These are phyloP conservation scores for Rhopalosiphum maidis DNA, from an alignment of 1,140 invertebrate genomes.

Conservation along the genomic window DNA sequence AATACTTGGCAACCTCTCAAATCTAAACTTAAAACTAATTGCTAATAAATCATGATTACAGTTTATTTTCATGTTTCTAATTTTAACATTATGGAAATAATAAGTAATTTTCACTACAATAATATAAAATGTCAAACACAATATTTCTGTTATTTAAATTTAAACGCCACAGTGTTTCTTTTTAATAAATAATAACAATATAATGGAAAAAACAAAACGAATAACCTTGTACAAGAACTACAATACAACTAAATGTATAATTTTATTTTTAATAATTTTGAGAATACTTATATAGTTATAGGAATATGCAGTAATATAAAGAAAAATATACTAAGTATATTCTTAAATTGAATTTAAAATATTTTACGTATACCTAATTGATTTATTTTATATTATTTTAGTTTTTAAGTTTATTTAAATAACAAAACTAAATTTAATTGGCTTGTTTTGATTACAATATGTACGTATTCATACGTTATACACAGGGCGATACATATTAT, in stretches of 20 bases:
- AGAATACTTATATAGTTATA: background rate
- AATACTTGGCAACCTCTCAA: background rate
- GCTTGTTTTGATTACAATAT: too few relatives aligned
- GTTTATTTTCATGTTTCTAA: background rate
- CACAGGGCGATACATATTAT: too few relatives aligned
- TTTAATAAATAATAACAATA: background rate
- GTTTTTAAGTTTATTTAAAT: too few relatives aligned
- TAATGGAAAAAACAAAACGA: background rate
- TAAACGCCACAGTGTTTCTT: background rate
- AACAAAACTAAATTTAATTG: too few relatives aligned
- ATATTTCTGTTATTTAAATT: too few relatives aligned
- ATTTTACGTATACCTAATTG: background rate
- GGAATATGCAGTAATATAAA: background rate
- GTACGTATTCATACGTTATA: too few relatives aligned
- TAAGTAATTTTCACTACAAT: too few relatives aligned
- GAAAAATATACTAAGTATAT: background rate
- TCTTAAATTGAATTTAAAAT: background rate
- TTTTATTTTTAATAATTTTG: background rate
- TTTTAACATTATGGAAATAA: background rate
- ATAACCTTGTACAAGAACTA: background rate
- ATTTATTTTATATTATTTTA: too few relatives aligned
- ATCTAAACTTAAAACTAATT: background rate
- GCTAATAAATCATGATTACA: background rate
- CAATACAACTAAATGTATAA: background rate
- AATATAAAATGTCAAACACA: too few relatives aligned